Evolutionary conservation across 2,888 invertebrate species (phyloP).

Genomic region (Salticus scenicus): DNA sequence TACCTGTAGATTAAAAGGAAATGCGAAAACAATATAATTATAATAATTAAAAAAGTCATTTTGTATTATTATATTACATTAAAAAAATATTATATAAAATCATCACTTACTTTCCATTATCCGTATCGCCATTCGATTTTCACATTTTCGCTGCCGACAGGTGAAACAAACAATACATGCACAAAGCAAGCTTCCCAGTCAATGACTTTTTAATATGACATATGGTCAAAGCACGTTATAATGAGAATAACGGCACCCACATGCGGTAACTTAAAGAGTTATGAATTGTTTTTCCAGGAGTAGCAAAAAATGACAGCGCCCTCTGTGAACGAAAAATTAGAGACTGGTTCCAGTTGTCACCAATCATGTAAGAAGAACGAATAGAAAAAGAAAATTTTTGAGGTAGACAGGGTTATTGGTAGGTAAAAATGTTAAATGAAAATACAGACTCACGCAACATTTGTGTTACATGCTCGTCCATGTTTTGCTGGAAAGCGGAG

Average conservation of each 20-base stretch:
- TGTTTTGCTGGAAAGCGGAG: neutral
- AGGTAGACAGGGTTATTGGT: neutral
- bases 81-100: too few relatives aligned
- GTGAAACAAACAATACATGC: conserved; percentile 11
- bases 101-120: too few relatives aligned
- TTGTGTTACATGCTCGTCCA: neutral
- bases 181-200: neutral
- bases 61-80: too few relatives aligned
- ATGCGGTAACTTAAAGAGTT: conserved; percentile 8
- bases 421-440: neutral
- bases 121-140: too few relatives aligned
- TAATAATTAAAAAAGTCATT: too few relatives aligned
- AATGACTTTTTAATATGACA: neutral
- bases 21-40: too few relatives aligned
- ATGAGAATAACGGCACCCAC: conserved; percentile 40
- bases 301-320: neutral
- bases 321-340: neutral
- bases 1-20: too few relatives aligned
- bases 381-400: neutral
- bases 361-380: neutral
- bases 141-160: neutral
- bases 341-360: conserved; percentile 9
- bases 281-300: too few relatives aligned
- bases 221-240: neutral
- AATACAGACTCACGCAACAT: neutral